phyloP scores from a whole-genome alignment of 2,113 vertebrate species.

The Mus musculus region DNA sequence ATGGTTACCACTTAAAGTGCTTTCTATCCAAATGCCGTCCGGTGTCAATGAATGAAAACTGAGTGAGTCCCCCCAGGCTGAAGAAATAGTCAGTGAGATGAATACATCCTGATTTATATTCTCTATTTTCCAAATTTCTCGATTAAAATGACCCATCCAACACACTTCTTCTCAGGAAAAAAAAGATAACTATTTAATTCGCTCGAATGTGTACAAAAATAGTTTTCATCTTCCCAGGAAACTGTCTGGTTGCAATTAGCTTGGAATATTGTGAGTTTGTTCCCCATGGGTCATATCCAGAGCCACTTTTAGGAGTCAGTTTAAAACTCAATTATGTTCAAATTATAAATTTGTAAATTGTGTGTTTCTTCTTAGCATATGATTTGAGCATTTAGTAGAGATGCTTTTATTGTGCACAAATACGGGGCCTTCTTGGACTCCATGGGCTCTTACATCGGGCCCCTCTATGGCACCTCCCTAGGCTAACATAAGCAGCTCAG shows the following conservation, averaged over 20 bases:
- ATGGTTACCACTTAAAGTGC: background rate
- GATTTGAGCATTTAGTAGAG: background rate
- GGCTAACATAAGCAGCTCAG: background rate
- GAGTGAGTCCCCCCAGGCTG: background rate
- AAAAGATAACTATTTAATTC: slow-evolving; percentile 23
- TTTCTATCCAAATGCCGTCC: background rate
- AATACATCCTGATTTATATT: slow-evolving; percentile 6
- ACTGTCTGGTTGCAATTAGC: slow-evolving; percentile 24
- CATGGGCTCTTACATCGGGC: background rate
- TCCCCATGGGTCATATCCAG: background rate
- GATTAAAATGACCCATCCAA: background rate
- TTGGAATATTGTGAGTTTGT: background rate
- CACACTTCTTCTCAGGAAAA: slow-evolving; percentile 25
- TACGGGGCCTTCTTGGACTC: background rate
- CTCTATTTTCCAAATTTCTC: slow-evolving; percentile 42
- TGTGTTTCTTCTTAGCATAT: slow-evolving; percentile 13
- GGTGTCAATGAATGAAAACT: background rate
- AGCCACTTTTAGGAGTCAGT: slow-evolving; percentile 16
- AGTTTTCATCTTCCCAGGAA: background rate
- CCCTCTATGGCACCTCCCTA: background rate
- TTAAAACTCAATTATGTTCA: slow-evolving; percentile 47
- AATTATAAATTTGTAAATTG: slow-evolving; percentile 19
- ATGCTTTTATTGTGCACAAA: background rate
- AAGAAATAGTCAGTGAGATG: slow-evolving; percentile 40
- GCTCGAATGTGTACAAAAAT: slow-evolving; percentile 36